A percentile compares a stretch with the other conserved stretches of the same genome.
These are phyloP conservation scores for Metalampra italica DNA, from an alignment of 2,888 invertebrate species.

Conservation along the genomic window DNA sequence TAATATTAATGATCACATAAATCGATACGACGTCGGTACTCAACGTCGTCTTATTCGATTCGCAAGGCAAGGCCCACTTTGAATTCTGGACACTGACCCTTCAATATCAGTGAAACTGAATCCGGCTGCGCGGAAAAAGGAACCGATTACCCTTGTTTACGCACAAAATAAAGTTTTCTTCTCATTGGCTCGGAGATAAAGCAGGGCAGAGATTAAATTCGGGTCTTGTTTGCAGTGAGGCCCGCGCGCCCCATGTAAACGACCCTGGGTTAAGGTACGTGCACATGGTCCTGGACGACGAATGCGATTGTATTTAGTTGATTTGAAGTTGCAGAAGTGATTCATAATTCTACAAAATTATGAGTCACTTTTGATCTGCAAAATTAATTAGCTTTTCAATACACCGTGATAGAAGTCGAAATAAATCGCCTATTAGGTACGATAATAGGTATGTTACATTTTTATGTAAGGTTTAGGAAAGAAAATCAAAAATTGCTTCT, in stretches of 20 bases:
- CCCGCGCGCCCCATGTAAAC: conserved; percentile 60
- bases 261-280: conserved; percentile 29
- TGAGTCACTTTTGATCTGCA: too few species aligned
- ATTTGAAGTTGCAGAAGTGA: too few species aligned
- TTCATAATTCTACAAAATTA: too few species aligned
- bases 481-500: too few species aligned
- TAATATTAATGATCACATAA: conserved; percentile 38
- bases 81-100: conserved; percentile 62
- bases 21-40: conserved; percentile 33
- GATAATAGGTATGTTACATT: too few species aligned
- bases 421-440: too few species aligned
- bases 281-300: neutral
- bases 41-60: conserved; percentile 42
- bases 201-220: conserved; percentile 68
- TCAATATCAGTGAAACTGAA: conserved; percentile 51
- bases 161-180: conserved; percentile 72
- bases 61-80: conserved; percentile 31
- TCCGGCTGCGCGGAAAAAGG: conserved; percentile 52
- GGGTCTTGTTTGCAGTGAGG: conserved; percentile 59
- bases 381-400: too few species aligned
- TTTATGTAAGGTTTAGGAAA: too few species aligned
- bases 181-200: conserved; percentile 64
- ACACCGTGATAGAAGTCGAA: too few species aligned
- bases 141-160: conserved; percentile 69
- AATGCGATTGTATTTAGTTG: neutral